Conservation (phyloP, 2,113 vertebrate species). For the Plestiodon gilberti region DNA sequence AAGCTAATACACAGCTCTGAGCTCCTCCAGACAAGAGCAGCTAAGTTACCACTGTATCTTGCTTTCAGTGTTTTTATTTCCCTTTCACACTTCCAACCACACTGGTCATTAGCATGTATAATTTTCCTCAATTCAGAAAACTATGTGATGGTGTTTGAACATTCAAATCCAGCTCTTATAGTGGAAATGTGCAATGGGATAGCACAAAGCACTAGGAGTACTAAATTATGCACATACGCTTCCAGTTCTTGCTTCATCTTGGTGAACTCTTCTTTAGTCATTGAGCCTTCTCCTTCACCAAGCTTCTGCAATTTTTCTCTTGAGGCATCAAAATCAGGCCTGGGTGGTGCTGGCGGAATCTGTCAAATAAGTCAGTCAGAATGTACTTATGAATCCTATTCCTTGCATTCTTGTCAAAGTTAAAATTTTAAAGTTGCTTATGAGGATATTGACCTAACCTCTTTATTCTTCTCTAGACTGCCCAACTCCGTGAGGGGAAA, state of each 20-base stretch:
- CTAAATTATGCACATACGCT: conserved; percentile 83
- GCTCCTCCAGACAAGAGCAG: background rate
- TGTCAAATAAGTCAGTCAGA: conserved; percentile 66
- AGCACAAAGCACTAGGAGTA: conserved; percentile 38
- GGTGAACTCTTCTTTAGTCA: conserved; percentile 99
- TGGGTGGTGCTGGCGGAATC: conserved; percentile 97
- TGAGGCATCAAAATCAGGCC: conserved; percentile 97
- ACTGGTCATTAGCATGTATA: conserved; percentile 48
- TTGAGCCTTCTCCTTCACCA: conserved; percentile 97
- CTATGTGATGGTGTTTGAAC: conserved; percentile 25
- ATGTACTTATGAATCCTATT: conserved; percentile 38
- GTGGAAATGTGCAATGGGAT: conserved; percentile 48
- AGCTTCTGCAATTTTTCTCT: conserved; percentile 98
- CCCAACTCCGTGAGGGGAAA: conserved; percentile 11
- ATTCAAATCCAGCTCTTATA: conserved; percentile 50
- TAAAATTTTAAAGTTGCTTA: conserved; percentile 30
- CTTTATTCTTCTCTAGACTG: background rate
- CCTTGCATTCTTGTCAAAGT: conserved; percentile 28
- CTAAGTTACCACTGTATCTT: background rate
- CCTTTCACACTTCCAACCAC: background rate
- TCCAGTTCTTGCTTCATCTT: conserved; percentile 99
- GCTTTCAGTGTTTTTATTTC: too few species aligned
- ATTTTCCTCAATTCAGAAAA: conserved; percentile 72
- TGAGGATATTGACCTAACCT: conserved; percentile 33
- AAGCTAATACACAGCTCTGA: too few species aligned